phyloP scores from a whole-genome alignment of 2,888 invertebrate species.

The Drosophila anceps region DNA sequence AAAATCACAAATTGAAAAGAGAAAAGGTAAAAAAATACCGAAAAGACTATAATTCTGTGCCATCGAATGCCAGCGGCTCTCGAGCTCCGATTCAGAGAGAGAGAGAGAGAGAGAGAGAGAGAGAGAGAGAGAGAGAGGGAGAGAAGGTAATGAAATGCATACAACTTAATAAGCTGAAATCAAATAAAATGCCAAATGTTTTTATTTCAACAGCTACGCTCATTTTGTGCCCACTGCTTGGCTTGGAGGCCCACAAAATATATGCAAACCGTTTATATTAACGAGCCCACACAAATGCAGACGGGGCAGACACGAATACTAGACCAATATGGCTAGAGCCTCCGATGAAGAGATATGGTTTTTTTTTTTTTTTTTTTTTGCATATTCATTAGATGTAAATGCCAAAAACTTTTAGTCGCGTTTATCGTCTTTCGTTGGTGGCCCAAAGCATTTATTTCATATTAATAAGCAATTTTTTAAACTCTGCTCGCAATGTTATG shows the following conservation, averaged over 20 bases:
- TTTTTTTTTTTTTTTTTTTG: constrained; percentile 28
- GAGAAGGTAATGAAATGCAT: constrained; percentile 71
- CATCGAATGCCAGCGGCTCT: constrained; percentile 4
- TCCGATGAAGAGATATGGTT: constrained; percentile 3
- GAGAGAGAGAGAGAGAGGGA: neutral
- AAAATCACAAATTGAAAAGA: constrained; percentile 38
- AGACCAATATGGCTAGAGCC: neutral
- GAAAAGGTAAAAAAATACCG: constrained; percentile 9
- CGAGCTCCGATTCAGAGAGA: neutral
- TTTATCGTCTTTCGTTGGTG: constrained; percentile 76
- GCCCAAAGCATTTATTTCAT: constrained; percentile 73
- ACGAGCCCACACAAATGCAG: constrained; percentile 61
- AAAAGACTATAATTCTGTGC: constrained; percentile 30
- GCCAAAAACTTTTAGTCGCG: constrained; percentile 70
- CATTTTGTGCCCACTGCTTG: constrained; percentile 50
- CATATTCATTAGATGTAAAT: constrained; percentile 79
- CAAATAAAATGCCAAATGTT: constrained; percentile 79
- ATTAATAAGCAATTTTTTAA: constrained; percentile 78
- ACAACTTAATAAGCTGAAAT: constrained; percentile 76
- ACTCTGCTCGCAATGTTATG: constrained; percentile 68
- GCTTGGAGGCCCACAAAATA: constrained; percentile 35
- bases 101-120: no score
- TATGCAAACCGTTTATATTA: constrained; percentile 70
- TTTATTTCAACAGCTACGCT: constrained; percentile 80
- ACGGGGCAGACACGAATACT: constrained; percentile 25